Conservation (phyloP, 1,140 invertebrate species). For the Aphidius gifuensis region DNA sequence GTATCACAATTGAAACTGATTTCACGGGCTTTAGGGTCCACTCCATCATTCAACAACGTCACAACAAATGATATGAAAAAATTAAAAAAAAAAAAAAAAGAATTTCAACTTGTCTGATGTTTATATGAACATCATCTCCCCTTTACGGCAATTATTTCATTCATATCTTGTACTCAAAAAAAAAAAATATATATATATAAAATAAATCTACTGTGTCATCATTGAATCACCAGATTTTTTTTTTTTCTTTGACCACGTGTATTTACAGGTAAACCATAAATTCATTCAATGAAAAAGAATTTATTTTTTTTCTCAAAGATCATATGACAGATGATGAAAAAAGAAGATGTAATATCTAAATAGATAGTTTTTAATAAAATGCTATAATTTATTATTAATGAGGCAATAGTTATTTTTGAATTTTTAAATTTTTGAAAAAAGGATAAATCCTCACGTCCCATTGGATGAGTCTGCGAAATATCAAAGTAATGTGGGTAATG, state of each 20-base stretch:
- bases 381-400: no score
- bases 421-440: background rate
- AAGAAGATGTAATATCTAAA: no score
- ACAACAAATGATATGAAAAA: conserved; percentile 8
- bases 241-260: background rate
- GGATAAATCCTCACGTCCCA: conserved; percentile 1
- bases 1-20: conserved; percentile 20
- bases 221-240: conserved; percentile 25
- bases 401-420: background rate
- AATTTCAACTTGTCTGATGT: background rate
- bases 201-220: conserved; percentile 13
- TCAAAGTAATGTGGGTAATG: conserved; percentile 14
- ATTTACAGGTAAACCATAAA: background rate
- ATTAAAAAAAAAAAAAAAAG: conserved; percentile 12
- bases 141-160: conserved; percentile 25
- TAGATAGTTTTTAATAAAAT: no score
- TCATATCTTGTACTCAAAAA: conserved; percentile 13
- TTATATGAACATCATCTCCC: background rate
- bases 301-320: no score
- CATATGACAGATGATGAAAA: no score
- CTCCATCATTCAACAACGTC: conserved; percentile 20
- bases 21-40: conserved; percentile 17
- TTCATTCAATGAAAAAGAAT: no score
- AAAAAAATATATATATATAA: conserved; percentile 13
- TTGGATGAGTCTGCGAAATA: conserved; percentile 1